These are phyloP conservation scores for Nyctalus aviator DNA, from an alignment of 2,797 vertebrate genomes.

Conservation along the genomic window DNA sequence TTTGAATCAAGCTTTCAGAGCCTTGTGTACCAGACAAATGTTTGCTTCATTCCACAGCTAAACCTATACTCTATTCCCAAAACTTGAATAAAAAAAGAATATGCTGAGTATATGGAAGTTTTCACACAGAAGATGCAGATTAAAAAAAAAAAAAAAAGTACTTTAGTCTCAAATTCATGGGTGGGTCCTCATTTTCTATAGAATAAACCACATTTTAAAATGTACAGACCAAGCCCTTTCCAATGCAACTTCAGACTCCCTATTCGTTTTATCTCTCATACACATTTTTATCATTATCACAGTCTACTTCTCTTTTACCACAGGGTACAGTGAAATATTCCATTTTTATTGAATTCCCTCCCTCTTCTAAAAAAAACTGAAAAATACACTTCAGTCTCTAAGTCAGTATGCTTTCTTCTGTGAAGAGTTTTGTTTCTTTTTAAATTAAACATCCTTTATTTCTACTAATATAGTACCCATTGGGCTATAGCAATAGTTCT, in stretches of 20 bases:
- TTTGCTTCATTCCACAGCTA: slow-evolving; percentile 48
- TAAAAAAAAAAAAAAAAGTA: background rate
- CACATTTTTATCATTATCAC: slow-evolving; percentile 1
- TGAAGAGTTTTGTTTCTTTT: slow-evolving; percentile 51
- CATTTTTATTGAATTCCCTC: slow-evolving; percentile 32
- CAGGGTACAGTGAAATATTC: slow-evolving; percentile 16
- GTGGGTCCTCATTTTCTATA: slow-evolving; percentile 5
- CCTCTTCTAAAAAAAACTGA: background rate
- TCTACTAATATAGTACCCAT: background rate
- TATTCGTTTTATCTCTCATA: background rate
- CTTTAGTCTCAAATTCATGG: background rate
- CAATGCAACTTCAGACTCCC: background rate
- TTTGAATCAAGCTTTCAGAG: slow-evolving; percentile 26
- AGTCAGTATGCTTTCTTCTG: slow-evolving; percentile 12
- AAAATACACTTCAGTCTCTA: background rate
- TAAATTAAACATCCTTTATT: slow-evolving; percentile 27
- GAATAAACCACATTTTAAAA: slow-evolving; percentile 13
- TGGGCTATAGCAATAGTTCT: slow-evolving; percentile 12
- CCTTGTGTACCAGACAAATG: background rate
- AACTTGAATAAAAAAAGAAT: slow-evolving; percentile 35
- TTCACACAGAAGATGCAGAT: slow-evolving; percentile 8
- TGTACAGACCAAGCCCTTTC: background rate
- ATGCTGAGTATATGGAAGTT: background rate
- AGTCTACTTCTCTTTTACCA: slow-evolving; percentile 6
- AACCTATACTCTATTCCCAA: slow-evolving; percentile 8